Evolutionary conservation across 2,113 vertebrate species (phyloP).

Genomic region (Vulpes lagopus): DNA sequence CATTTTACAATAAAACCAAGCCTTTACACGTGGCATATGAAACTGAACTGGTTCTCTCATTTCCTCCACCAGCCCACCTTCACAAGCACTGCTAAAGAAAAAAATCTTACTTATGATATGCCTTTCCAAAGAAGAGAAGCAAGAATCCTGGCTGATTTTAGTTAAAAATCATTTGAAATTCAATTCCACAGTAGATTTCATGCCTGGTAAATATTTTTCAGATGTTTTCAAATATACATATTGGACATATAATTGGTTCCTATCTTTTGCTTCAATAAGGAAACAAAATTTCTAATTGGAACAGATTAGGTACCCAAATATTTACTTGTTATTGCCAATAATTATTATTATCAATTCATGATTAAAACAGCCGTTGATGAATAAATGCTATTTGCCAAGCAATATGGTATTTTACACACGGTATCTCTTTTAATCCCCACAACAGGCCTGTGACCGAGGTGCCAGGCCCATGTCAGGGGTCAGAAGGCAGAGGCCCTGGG

Average conservation of each 20-base stretch:
- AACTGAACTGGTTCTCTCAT: neutral
- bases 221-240: neutral
- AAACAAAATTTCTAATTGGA: neutral
- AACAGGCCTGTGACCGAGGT: neutral
- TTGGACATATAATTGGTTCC: neutral
- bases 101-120: neutral
- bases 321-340: neutral
- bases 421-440: neutral
- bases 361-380: neutral
- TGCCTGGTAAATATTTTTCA: neutral
- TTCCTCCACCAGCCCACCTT: neutral
- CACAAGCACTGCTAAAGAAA: neutral
- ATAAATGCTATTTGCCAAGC: neutral
- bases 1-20: neutral
- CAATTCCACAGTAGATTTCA: neutral
- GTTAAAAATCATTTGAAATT: neutral
- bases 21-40: neutral
- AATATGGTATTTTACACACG: neutral
- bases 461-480: accelerated
- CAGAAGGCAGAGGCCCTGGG: neutral
- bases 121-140: neutral
- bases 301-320: neutral
- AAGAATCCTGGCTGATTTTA: neutral
- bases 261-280: neutral
- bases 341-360: neutral